Conservation (phyloP, 2,113 vertebrate genomes). For the Siniperca chuatsi region DNA sequence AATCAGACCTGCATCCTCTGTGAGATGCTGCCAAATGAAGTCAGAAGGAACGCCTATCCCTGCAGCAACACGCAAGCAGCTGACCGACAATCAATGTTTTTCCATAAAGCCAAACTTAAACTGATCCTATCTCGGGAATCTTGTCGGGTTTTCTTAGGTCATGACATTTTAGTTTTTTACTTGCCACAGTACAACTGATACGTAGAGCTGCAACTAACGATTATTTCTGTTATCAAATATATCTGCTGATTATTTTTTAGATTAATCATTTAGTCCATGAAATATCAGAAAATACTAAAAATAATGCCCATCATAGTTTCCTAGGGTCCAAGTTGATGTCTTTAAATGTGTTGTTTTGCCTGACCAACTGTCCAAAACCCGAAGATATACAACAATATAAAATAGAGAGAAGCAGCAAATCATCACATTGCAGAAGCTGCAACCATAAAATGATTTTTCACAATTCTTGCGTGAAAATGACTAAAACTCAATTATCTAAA, state of each 20-base stretch:
- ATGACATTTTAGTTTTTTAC: not conserved
- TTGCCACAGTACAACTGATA: not conserved
- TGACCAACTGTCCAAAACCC: no score
- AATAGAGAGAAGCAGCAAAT: not conserved
- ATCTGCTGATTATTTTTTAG: no score
- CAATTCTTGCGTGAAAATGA: not conserved
- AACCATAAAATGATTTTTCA: not conserved
- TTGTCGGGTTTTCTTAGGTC: not conserved
- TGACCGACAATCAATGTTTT: constrained; percentile 8
- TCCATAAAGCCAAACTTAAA: not conserved
- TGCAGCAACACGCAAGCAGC: constrained; percentile 28
- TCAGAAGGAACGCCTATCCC: constrained; percentile 30
- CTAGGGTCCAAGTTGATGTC: no score
- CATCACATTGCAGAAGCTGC: not conserved
- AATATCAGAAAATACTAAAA: not conserved
- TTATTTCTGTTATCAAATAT: not conserved
- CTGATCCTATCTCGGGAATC: not conserved
- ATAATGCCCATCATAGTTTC: not conserved
- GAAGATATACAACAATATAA: not conserved
- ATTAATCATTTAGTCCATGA: not conserved
- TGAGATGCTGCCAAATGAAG: constrained; percentile 21
- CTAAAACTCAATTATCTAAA: not conserved
- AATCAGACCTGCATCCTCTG: constrained; percentile 50
- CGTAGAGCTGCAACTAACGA: not conserved
- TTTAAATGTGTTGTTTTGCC: no score